Evolutionary conservation across 2,113 vertebrate genomes (phyloP).

Genomic region (Forbesichthys papilliferus): DNA sequence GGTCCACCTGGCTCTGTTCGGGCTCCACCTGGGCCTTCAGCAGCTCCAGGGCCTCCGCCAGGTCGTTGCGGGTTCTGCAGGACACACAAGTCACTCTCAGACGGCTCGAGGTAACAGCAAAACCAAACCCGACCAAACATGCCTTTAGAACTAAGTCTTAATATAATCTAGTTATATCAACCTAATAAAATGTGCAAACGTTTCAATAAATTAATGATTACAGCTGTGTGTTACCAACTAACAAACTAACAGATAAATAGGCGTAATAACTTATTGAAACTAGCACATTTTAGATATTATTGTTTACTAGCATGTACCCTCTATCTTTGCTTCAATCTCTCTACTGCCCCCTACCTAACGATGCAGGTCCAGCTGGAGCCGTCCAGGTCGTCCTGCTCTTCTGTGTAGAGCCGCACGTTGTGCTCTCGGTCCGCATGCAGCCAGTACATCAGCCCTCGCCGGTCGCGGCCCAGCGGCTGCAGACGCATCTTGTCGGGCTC

Average conservation of each 20-base stretch:
- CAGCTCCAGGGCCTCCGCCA: conserved; percentile 91
- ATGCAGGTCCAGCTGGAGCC: conserved; percentile 95
- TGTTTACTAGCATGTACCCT: too few relatives aligned
- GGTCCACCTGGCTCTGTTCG: conserved; percentile 53
- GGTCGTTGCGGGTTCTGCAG: conserved; percentile 88
- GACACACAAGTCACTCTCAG: background rate
- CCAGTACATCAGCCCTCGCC: conserved; percentile 94
- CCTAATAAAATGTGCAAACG: too few relatives aligned
- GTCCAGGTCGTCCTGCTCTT: conserved; percentile 96
- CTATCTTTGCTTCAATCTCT: too few relatives aligned
- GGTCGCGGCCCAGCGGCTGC: conserved; percentile 91
- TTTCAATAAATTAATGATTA: too few relatives aligned
- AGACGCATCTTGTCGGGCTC: conserved; percentile 94
- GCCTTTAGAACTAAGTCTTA: too few relatives aligned
- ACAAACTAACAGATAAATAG: too few relatives aligned
- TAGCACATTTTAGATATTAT: too few relatives aligned
- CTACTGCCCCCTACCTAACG: conserved; percentile 80
- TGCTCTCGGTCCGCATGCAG: conserved; percentile 95
- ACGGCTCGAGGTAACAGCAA: background rate
- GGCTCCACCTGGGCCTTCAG: conserved; percentile 91
- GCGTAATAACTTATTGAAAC: too few relatives aligned
- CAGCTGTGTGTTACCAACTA: too few relatives aligned
- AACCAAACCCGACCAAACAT: too few relatives aligned
- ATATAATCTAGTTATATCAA: too few relatives aligned
- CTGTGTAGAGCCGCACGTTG: conserved; percentile 94